phyloP scores from a whole-genome alignment of 2,113 vertebrate species.

The Orientallactaga bullata region DNA sequence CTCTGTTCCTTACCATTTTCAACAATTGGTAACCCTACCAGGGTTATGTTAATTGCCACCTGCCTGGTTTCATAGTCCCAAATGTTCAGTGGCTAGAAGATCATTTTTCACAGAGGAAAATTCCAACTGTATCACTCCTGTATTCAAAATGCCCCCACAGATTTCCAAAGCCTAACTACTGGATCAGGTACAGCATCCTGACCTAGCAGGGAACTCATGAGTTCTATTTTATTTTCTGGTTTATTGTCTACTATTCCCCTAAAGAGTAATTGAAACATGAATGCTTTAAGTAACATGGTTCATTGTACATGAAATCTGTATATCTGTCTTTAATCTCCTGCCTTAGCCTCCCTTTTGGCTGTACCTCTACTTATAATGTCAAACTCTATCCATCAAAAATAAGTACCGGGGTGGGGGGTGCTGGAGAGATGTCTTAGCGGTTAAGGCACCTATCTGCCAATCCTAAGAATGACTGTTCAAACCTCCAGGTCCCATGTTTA shows the following conservation, averaged over 20 bases:
- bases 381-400: neutral
- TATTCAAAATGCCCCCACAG: neutral
- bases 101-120: neutral
- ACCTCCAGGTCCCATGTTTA: no score
- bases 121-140: neutral
- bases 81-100: neutral
- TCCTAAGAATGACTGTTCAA: no score
- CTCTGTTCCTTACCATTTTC: neutral
- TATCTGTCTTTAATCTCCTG: neutral
- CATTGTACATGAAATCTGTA: neutral
- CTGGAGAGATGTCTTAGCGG: no score
- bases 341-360: neutral
- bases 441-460: no score
- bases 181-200: neutral
- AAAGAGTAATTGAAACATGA: slow-evolving; percentile 14
- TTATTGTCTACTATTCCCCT: neutral
- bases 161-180: neutral
- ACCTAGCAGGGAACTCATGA: neutral
- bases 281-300: neutral
- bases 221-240: neutral
- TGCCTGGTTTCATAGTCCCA: neutral
- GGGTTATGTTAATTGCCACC: neutral
- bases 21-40: neutral
- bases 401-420: no score
- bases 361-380: neutral